Conservation (phyloP, 2,888 invertebrate genomes). For the Glyphotaelius pellucidus region DNA sequence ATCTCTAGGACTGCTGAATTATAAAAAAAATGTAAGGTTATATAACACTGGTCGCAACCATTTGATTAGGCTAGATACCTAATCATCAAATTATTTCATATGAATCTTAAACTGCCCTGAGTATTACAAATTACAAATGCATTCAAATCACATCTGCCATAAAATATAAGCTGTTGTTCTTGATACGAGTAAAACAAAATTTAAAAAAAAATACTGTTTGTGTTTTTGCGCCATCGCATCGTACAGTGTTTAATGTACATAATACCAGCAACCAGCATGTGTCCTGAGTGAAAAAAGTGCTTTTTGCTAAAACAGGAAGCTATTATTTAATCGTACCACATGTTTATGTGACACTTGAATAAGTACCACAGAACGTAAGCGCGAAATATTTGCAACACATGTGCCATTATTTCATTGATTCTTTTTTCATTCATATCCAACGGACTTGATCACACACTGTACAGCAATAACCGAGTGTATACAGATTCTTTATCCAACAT, state of each 20-base stretch:
- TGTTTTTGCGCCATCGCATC: conserved; percentile 15
- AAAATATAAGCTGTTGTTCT: conserved; percentile 5
- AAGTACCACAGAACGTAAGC: conserved; percentile 10
- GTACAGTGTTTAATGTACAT: conserved; percentile 3
- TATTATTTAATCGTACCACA: conserved; percentile 54
- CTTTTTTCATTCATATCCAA: conserved; percentile 54
- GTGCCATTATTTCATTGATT: conserved; percentile 55
- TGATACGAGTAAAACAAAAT: background rate
- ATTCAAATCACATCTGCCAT: conserved; percentile 31
- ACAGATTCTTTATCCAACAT: conserved; percentile 43
- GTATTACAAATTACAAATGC: background rate
- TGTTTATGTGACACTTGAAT: conserved; percentile 53
- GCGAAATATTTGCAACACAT: conserved; percentile 57
- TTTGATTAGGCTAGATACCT: background rate
- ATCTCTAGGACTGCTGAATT: too few relatives aligned
- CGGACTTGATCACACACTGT: background rate
- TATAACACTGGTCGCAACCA: background rate
- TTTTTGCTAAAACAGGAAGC: conserved; percentile 56
- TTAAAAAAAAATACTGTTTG: background rate
- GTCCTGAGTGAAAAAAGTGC: conserved; percentile 11
- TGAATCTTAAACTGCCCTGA: background rate
- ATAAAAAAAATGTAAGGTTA: background rate
- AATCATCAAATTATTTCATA: background rate
- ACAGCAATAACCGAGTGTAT: conserved; percentile 12
- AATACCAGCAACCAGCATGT: conserved; percentile 29